phyloP scores from a whole-genome alignment of 2,113 vertebrate species.

The Hippocampus mohnikei region DNA sequence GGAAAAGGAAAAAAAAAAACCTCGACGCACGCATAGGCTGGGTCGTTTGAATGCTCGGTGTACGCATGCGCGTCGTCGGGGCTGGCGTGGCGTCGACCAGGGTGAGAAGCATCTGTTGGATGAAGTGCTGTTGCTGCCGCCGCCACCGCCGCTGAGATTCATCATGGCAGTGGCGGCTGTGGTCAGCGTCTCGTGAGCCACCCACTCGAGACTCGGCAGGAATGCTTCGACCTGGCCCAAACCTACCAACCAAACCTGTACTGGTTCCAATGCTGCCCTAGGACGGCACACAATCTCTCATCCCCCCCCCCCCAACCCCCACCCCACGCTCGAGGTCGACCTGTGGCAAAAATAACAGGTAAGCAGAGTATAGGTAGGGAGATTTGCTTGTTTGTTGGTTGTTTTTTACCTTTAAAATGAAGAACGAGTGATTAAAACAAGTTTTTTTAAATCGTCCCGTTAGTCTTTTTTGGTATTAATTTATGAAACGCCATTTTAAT shows the following conservation, averaged over 20 bases:
- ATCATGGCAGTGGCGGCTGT: slow-evolving; percentile 93
- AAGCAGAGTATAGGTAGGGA: slow-evolving; percentile 55
- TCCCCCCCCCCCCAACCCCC: too few species aligned
- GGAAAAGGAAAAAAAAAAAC: not conserved
- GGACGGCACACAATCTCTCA: not conserved
- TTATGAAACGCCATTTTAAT: not conserved
- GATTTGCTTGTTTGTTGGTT: slow-evolving; percentile 47
- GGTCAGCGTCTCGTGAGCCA: slow-evolving; percentile 85
- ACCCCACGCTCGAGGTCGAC: slow-evolving; percentile 70
- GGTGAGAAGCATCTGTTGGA: slow-evolving; percentile 90
- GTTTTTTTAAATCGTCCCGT: not conserved
- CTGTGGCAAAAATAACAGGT: slow-evolving; percentile 80
- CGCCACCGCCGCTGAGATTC: slow-evolving; percentile 82
- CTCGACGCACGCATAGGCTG: not conserved
- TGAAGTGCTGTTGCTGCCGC: slow-evolving; percentile 16
- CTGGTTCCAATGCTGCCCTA: slow-evolving; percentile 1
- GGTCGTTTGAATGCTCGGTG: not conserved
- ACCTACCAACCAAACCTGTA: slow-evolving; percentile 73
- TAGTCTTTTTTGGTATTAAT: slow-evolving; percentile 51
- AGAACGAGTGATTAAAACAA: not conserved
- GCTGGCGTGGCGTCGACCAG: slow-evolving; percentile 77
- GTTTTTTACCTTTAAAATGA: slow-evolving; percentile 3
- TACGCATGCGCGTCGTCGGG: slow-evolving; percentile 86
- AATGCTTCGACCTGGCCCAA: slow-evolving; percentile 80
- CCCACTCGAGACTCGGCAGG: slow-evolving; percentile 88